Conservation (phyloP, 2,888 invertebrate species). For the Chouioia cunea region DNA sequence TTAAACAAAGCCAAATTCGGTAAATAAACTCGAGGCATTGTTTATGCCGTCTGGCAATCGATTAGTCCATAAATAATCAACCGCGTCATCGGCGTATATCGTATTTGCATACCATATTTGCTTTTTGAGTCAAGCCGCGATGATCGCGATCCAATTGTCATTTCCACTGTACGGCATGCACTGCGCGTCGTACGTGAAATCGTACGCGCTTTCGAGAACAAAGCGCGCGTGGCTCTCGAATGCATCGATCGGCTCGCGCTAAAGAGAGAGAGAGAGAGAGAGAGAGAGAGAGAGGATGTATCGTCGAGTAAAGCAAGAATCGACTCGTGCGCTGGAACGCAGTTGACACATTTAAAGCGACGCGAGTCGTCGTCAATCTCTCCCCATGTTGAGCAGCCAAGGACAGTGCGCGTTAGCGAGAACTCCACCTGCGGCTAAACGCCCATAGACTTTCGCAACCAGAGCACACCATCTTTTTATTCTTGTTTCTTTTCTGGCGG, state of each 20-base stretch:
- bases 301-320: not conserved
- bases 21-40: not conserved
- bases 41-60: not conserved
- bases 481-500: not conserved
- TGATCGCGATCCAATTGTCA: too few relatives aligned
- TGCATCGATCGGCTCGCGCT: too few relatives aligned
- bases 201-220: not conserved
- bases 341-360: constrained; percentile 62
- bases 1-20: too few relatives aligned
- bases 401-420: constrained; percentile 26
- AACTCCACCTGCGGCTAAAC: constrained; percentile 16
- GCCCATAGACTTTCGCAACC: constrained; percentile 31
- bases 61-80: too few relatives aligned
- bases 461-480: constrained; percentile 8
- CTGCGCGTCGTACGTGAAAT: not conserved
- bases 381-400: constrained; percentile 63
- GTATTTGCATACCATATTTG: too few relatives aligned
- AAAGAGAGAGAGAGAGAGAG: not conserved
- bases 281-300: constrained; percentile 12
- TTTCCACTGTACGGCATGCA: too few relatives aligned
- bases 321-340: constrained; percentile 55
- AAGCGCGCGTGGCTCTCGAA: constrained; percentile 2
- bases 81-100: too few relatives aligned
- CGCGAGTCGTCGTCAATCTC: constrained; percentile 62
- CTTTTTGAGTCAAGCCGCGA: too few relatives aligned